Evolutionary conservation across 2,888 invertebrate genomes (phyloP), one percentile per base, ranked within the genome.

Genomic region (Aelia acuminata): DNA sequence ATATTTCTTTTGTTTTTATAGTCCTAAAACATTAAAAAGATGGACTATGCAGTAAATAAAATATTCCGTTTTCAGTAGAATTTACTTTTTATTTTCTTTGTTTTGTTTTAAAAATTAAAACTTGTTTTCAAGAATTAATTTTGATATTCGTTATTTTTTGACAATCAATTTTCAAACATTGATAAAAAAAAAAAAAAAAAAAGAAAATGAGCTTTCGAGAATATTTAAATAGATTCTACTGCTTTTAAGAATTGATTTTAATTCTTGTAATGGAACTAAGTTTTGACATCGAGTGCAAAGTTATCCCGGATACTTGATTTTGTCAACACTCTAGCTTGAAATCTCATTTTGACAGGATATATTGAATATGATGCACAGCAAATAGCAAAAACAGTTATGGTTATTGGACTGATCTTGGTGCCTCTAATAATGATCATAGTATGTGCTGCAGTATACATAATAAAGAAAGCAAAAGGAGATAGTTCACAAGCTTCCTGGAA

Each of bases 311-410:
- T 49, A 47, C 35, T 75, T 50, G 57, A n/a, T 85, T 50, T 85
- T 22, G 5, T 53, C 80, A n/a, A 50, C 31, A 53, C 39, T 85
- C 49, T 85, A 85, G 50, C 22, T 50, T 85, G 85, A 85, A 53
- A 39, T 53, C 31, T 85, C 80, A 85, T 86, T 80, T 86, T 70
- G 57, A 88, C 91, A 93, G 93, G 93, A 91, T 92, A 95, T 92
- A 91, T 93, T 91, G 93, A 93, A 91, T 93, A 93, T 91, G 95
- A 95, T 88, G 95, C 95, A 92, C 95, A 95, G 91, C 93, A 95
- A 91, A 95, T 95, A 90, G 96, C 96, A 93, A 94, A 95, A 91
- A 95, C 96, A 91, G 94, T 95, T 93, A 96, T 95, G 92, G 94
- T 96, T 92, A 95, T 96, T 92, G 92, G 95, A 92, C 95, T 94